Base-by-base conservation (phyloP, 2,797 vertebrate genomes). In the Crenuchus spilurus region DNA sequence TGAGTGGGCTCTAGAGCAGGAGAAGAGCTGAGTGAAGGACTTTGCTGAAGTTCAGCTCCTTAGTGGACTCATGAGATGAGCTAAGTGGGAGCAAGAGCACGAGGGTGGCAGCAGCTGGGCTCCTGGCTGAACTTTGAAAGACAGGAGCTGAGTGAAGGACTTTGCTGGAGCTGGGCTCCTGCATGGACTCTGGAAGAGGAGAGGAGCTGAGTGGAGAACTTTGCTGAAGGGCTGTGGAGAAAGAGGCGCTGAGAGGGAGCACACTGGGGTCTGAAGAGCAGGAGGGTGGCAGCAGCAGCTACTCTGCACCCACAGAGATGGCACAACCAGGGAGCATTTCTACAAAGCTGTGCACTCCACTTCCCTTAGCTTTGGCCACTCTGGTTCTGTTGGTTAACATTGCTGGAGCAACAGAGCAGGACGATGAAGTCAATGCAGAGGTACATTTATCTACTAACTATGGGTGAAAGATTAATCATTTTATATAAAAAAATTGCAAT, bases 401-500 rank as follows among this genome's bases (percentile, higher is more conserved):
- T 26, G 69, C 22, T 10, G 69, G 44, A 44, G 54, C 44, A 18
- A 62, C 70, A n/a, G 70, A 63, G 24, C 57, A 78, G 20, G 77
- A 76, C 20, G 80, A 84, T 1, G 31, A 48, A 24, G 78, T 84
- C 28, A 82, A 57, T 16, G 72, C 70, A 1, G 82, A 84, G 82
- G 82, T 79, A 79, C 0, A 24, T 11, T 26, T 14, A 4, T 11
- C 4, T 4, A 37, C 35, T 4, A 37, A 22, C 48, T 2, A 18
- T 9, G 6, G 11, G 9, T 20, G 6, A 49, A 20, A 49, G n/a
- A n/a, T n/a, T n/a, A n/a, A n/a, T n/a, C n/a, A n/a, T n/a, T n/a
- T n/a, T n/a, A n/a, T n/a, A n/a, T n/a, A n/a, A n/a, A n/a, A n/a
- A n/a, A n/a, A n/a, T n/a, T n/a, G n/a, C n/a, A n/a, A n/a, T n/a